Percentiles rank a stretch among this genome's conserved stretches.
Evolutionary conservation across 2,888 invertebrate genomes (phyloP).

Genomic region (Cremastinae sp.): DNA sequence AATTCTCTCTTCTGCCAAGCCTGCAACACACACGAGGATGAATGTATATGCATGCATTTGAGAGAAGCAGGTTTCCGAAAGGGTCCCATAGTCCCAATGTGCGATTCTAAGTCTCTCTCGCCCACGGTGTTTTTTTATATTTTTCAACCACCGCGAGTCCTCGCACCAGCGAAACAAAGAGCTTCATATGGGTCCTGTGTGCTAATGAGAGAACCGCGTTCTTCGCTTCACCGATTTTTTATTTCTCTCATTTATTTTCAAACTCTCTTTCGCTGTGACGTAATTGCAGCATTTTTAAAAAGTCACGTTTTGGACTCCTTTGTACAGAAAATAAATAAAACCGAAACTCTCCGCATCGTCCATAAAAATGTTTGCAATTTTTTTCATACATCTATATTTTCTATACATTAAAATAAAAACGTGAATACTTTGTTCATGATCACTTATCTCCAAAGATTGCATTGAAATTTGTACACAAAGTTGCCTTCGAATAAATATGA

Average conservation of each 20-base stretch:
- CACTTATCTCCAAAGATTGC: no score
- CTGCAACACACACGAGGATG: neutral
- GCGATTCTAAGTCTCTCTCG: conserved; percentile 58
- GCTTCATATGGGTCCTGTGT: conserved; percentile 55
- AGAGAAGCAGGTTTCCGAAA: conserved; percentile 31
- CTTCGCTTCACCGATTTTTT: conserved; percentile 21
- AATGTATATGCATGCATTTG: conserved; percentile 14
- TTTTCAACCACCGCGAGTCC: conserved; percentile 50
- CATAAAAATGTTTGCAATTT: conserved; percentile 67
- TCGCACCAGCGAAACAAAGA: conserved; percentile 67
- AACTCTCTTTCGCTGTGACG: conserved; percentile 68
- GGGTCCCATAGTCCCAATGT: conserved; percentile 51
- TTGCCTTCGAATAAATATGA: neutral
- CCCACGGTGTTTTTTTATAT: conserved; percentile 57
- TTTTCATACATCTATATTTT: no score
- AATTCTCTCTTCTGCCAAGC: conserved; percentile 40
- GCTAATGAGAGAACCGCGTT: conserved; percentile 69
- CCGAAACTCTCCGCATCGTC: conserved; percentile 69
- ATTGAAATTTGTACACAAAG: no score
- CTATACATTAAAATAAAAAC: no score
- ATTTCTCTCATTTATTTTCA: neutral
- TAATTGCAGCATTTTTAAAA: conserved; percentile 77
- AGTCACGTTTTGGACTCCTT: conserved; percentile 75
- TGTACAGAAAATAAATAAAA: conserved; percentile 58
- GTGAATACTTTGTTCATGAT: no score